Percentiles rank a stretch among this genome's conserved stretches.
These are phyloP conservation scores for Bombus terrestris DNA, from an alignment of 1,140 invertebrate species.

Conservation along the genomic window DNA sequence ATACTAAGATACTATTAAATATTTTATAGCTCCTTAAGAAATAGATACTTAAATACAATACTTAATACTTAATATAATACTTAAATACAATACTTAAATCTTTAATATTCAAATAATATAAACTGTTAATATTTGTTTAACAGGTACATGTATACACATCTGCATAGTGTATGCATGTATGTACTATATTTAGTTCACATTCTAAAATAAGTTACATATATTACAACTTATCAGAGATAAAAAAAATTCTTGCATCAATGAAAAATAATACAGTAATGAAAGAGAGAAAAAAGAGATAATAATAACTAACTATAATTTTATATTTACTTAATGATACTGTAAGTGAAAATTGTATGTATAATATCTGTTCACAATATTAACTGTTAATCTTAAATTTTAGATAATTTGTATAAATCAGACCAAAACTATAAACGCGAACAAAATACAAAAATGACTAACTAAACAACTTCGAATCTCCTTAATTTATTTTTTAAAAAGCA, in stretches of 20 bases:
- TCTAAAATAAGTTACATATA: background rate
- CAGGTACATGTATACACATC: background rate
- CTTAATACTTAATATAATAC: too few relatives aligned
- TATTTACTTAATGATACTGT: background rate
- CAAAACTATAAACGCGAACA: background rate
- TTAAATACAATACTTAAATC: too few relatives aligned
- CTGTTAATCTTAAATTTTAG: background rate
- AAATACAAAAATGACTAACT: background rate
- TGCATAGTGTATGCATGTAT: background rate
- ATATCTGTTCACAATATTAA: background rate
- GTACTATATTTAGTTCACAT: background rate
- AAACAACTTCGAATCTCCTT: background rate
- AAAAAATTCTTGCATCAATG: background rate
- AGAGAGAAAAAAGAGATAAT: background rate
- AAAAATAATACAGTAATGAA: background rate
- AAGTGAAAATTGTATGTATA: background rate
- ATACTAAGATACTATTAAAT: background rate
- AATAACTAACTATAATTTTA: background rate
- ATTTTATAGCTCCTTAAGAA: background rate
- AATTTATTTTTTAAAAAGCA: background rate
- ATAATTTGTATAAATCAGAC: background rate
- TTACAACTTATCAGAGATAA: background rate
- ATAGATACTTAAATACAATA: too few relatives aligned
- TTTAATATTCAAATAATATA: background rate
- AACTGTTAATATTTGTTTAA: background rate